phyloP scores from a whole-genome alignment of 2,113 vertebrate species.

The Etheostoma cragini region DNA sequence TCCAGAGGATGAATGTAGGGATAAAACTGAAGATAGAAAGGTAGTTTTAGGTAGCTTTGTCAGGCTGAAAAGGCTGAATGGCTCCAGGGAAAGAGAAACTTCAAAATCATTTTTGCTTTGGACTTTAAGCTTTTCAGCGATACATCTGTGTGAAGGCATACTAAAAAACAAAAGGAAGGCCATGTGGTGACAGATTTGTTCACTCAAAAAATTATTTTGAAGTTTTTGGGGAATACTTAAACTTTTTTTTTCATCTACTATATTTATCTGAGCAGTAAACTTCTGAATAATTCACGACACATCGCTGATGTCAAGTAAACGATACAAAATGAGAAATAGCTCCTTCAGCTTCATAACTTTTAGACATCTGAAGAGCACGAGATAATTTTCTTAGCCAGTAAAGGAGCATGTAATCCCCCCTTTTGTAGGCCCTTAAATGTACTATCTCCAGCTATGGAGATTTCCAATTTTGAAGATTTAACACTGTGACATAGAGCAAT shows the following conservation, averaged over 20 bases:
- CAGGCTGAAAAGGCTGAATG: neutral
- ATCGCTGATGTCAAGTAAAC: neutral
- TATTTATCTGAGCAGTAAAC: neutral
- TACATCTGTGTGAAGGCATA: neutral
- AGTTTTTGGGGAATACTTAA: neutral
- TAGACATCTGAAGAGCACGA: constrained; percentile 22
- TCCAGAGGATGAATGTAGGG: constrained; percentile 2
- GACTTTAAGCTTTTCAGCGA: constrained; percentile 14
- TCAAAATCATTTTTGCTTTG: constrained; percentile 21
- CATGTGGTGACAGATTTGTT: neutral
- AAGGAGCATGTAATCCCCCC: constrained; percentile 23
- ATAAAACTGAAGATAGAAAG: constrained; percentile 16
- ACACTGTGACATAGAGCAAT: neutral
- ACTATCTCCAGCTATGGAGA: constrained; percentile 9
- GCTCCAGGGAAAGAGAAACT: constrained; percentile 13
- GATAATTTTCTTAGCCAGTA: neutral
- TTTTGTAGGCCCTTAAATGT: constrained; percentile 29
- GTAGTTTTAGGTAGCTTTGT: neutral
- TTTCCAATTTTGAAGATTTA: constrained; percentile 2
- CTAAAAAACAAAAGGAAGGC: neutral
- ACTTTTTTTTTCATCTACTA: neutral
- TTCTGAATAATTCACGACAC: neutral
- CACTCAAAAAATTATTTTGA: neutral
- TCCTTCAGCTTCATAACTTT: constrained; percentile 7
- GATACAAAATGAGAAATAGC: neutral